Conservation (phyloP, 2,113 vertebrate species). For the Cyprinodon variegatus region DNA sequence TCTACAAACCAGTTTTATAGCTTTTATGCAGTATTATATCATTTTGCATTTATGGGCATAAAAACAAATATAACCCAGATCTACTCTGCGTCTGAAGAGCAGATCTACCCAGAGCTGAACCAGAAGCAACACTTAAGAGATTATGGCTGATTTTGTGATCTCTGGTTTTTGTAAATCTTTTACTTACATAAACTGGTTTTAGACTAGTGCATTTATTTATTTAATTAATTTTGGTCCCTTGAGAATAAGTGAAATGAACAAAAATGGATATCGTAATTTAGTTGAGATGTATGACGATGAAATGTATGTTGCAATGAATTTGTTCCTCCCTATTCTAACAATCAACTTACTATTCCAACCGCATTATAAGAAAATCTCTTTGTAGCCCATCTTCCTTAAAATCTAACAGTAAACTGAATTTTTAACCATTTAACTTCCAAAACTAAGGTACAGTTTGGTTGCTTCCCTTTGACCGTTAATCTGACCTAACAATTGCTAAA, state of each 20-base stretch:
- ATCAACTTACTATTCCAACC: too few relatives aligned
- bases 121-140: neutral
- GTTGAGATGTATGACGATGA: too few relatives aligned
- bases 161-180: too few relatives aligned
- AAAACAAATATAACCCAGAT: conserved; percentile 54
- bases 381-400: neutral
- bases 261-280: too few relatives aligned
- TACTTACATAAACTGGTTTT: too few relatives aligned
- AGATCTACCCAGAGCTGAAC: conserved; percentile 48
- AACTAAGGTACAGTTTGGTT: neutral
- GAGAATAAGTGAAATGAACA: too few relatives aligned
- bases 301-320: too few relatives aligned
- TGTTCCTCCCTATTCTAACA: too few relatives aligned
- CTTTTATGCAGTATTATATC: neutral
- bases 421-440: neutral
- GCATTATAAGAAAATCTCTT: neutral
- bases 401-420: neutral
- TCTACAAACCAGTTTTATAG: conserved; percentile 17
- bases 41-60: conserved; percentile 41
- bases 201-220: too few relatives aligned
- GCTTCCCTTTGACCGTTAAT: neutral
- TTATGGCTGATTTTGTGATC: too few relatives aligned
- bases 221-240: too few relatives aligned
- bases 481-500: neutral
- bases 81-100: conserved; percentile 48